Base-by-base conservation (phyloP, 1,140 invertebrate species). In the Macrostomum lignano region DNA sequence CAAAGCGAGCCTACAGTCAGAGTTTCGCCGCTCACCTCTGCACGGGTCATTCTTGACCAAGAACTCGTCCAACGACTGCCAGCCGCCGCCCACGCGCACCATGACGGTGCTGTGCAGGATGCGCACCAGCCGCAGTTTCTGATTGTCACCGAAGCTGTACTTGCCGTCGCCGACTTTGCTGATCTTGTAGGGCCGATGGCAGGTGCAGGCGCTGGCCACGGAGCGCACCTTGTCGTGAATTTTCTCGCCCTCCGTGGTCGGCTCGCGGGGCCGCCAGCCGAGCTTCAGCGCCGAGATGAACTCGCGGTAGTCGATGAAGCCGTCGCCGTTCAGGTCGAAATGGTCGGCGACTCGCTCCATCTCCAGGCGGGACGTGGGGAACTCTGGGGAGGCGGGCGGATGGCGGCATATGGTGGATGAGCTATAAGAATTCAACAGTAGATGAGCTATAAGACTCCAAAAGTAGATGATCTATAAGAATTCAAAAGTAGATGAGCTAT, bases 1-100 rank as follows among this genome's bases (percentile, higher is more conserved):
- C n/a, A n/a, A n/a, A n/a, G n/a, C n/a, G n/a, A n/a, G n/a, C n/a
- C n/a, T n/a, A n/a, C n/a, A n/a, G n/a, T n/a, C n/a, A n/a, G n/a
- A n/a, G n/a, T n/a, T n/a, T n/a, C n/a, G n/a, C n/a, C n/a, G n/a
- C n/a, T 28, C 42, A 88, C 88, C 86, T 75, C 91, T 63, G 65
- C 91, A 98, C 32, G 91, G 91, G 67, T 99, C 91, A 58, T 99
- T 94, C 60, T 96, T 96, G 35, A 88, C 66, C 17, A 99, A 68
- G 67, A 98, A 99, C 61, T 94, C 86, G 58, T 96, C 88, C 19
- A 98, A 63, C 15, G 86, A 81, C 14, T 88, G 78, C 91, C 91
- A 98, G 31, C 91, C 91, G 42, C 91, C 91, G 25, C 91, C 91
- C 10, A 98, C 91, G 41, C 91, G 71, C 37, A 96, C 86, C 91